Percentiles rank a stretch among this genome's conserved stretches.
phyloP scores from a whole-genome alignment of 2,888 invertebrate genomes.

The Parthenolecanium corni region DNA sequence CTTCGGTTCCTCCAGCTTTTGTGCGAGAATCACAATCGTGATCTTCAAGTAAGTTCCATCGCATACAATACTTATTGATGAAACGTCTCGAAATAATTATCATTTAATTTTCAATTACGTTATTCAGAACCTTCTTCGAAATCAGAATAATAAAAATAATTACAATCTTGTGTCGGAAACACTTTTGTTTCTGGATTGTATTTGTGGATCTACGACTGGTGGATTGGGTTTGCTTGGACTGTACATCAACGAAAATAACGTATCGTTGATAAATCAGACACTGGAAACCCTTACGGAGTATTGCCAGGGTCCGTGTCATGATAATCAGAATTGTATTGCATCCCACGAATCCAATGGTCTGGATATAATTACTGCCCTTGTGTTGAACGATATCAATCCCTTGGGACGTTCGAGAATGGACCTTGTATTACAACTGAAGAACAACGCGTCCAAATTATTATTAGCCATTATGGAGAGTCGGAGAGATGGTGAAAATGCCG shows the following conservation, averaged over 20 bases:
- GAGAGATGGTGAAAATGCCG: conserved; percentile 95
- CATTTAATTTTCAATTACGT: no score
- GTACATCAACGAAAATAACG: conserved; percentile 96
- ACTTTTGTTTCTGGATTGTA: conserved; percentile 94
- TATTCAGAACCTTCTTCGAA: conserved; percentile 74
- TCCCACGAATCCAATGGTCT: conserved; percentile 97
- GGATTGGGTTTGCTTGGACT: conserved; percentile 91
- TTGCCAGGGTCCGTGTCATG: conserved; percentile 65
- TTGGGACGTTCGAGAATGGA: conserved; percentile 93
- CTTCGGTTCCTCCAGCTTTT: conserved; percentile 89
- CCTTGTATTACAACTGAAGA: conserved; percentile 89
- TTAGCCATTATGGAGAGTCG: conserved; percentile 98
- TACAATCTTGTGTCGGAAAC: conserved; percentile 97
- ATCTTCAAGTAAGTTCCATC: conserved; percentile 51
- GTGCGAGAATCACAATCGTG: conserved; percentile 97
- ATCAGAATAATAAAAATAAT: conserved; percentile 93
- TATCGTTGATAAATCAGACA: conserved; percentile 92
- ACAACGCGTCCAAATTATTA: conserved; percentile 93
- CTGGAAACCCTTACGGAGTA: conserved; percentile 96
- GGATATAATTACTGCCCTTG: conserved; percentile 95
- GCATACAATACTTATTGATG: no score
- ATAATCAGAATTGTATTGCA: conserved; percentile 97
- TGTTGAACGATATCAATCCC: conserved; percentile 96
- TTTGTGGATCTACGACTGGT: conserved; percentile 99
- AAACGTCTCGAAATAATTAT: no score